Base-by-base conservation (phyloP, 1,140 invertebrate genomes). In the Brachionus rotundiformis region DNA sequence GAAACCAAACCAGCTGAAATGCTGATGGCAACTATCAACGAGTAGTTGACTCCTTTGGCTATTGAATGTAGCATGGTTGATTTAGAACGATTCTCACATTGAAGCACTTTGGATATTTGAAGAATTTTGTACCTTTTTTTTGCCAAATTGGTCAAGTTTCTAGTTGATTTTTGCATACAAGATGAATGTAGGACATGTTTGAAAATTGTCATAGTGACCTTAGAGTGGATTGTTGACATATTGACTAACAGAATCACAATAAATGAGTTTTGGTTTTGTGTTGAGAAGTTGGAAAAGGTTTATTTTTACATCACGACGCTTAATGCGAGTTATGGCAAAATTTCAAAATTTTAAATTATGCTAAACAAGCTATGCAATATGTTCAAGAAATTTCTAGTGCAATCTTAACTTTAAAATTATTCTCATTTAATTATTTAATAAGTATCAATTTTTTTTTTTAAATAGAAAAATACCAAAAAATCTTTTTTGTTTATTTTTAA, bases 41-140 rank as follows among this genome's bases (percentile, higher is more conserved):
- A 73, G 44, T 65, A 65, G n/a, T 65, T 65, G n/a, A 65, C 61
- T 7, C 61, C 61, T 31, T 65, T 65, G 47, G n/a, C 16, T 54
- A 54, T 19, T 1, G 19, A 19, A 8, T 54, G 47, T 6, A 54
- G 7, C 11, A 63, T 6, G 29, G 61, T 63, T 63, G 61, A 54
- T 54, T 54, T 54, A 54, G 23, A 19, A 16, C 19, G 16, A 54
- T 54, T 54, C 7, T 54, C 16, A 0, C 4, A 8, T 8, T 23
- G n/a, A 25, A 54, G 23, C 8, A 4, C 6, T 54, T 54, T 54
- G 1, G 47, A 19, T 1, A 23, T 16, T 8, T 54, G 47, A 16
- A 5, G 8, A 54, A 54, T 54, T 54, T 54, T 54, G 16, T 2
- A 8, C 0, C n/a, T 8, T 3, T 54, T 54, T 19, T 54, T 54